A percentile compares a stretch with the other conserved stretches of the same genome.
These are phyloP conservation scores for Hemibagrus wyckioides DNA, from an alignment of 2,113 vertebrate species.

Conservation along the genomic window DNA sequence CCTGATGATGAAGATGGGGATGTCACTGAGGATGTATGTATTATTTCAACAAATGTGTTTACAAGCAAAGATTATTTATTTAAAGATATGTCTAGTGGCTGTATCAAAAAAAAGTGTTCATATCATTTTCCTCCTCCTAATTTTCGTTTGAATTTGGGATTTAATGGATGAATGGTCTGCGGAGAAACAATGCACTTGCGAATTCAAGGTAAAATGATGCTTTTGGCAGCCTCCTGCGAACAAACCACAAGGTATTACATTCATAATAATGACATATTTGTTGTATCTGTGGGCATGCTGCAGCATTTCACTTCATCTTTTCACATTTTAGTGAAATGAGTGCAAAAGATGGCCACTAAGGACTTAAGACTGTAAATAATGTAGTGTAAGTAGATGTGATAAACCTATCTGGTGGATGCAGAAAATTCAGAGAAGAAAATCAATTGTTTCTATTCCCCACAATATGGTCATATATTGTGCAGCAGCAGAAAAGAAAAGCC, in stretches of 20 bases:
- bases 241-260: background rate
- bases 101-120: constrained; percentile 88
- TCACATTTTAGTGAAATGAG: constrained; percentile 31
- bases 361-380: constrained; percentile 45
- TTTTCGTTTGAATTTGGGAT: constrained; percentile 63
- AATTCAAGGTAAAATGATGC: constrained; percentile 43
- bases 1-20: constrained; percentile 68
- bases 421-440: constrained; percentile 26
- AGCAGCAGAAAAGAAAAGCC: constrained; percentile 18
- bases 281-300: constrained; percentile 45
- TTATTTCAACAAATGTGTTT: constrained; percentile 99
- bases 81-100: constrained; percentile 94
- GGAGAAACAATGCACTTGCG: constrained; percentile 32
- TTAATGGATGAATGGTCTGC: constrained; percentile 72
- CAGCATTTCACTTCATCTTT: constrained; percentile 33
- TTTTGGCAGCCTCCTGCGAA: constrained; percentile 32
- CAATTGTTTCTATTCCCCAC: constrained; percentile 35
- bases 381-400: constrained; percentile 42
- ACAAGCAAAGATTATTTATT: constrained; percentile 99
- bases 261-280: constrained; percentile 27
- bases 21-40: constrained; percentile 79
- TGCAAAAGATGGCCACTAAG: constrained; percentile 32
- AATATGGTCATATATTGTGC: constrained; percentile 10
- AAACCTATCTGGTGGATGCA: constrained; percentile 24
- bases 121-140: constrained; percentile 80